Percentiles rank a stretch among this genome's conserved stretches.
phyloP scores from a whole-genome alignment of 2,888 invertebrate genomes.

The Cheilosia vernalis region DNA sequence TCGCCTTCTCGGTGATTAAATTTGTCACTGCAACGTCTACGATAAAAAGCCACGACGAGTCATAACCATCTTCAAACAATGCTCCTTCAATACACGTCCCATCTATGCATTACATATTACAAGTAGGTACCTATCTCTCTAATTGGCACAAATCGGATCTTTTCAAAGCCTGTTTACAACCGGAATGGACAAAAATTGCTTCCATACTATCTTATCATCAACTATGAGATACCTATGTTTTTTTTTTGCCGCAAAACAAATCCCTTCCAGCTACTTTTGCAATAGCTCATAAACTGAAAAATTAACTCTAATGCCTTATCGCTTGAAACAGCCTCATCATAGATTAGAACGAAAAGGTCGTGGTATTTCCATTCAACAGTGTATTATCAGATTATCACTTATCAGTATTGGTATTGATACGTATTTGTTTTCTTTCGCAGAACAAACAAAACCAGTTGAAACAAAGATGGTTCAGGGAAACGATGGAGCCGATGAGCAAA shows the following conservation, averaged over 20 bases:
- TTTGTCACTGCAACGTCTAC: too few species aligned
- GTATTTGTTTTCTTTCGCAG: conserved; percentile 18
- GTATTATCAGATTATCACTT: background rate
- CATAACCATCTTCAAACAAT: too few species aligned
- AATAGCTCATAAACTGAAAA: background rate
- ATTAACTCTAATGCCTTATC: conserved; percentile 19
- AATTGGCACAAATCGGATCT: background rate
- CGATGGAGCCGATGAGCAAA: conserved; percentile 89
- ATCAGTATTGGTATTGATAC: background rate
- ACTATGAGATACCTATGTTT: background rate
- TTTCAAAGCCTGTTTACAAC: conserved; percentile 1
- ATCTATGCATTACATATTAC: background rate
- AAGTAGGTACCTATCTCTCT: background rate
- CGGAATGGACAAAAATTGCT: background rate
- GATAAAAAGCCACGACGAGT: too few species aligned
- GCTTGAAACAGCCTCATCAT: background rate
- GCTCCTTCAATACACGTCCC: background rate
- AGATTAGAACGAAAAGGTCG: conserved; percentile 1
- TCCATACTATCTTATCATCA: background rate
- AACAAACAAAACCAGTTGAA: conserved; percentile 33
- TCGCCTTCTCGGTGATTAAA: too few species aligned
- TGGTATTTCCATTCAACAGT: background rate
- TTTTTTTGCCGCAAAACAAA: background rate
- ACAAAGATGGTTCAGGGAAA: conserved; percentile 84
- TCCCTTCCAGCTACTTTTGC: background rate